Evolutionary conservation across 2,888 invertebrate species (phyloP), one percentile per base, ranked within the genome.

Genomic region (Onthophagus sagittarius): DNA sequence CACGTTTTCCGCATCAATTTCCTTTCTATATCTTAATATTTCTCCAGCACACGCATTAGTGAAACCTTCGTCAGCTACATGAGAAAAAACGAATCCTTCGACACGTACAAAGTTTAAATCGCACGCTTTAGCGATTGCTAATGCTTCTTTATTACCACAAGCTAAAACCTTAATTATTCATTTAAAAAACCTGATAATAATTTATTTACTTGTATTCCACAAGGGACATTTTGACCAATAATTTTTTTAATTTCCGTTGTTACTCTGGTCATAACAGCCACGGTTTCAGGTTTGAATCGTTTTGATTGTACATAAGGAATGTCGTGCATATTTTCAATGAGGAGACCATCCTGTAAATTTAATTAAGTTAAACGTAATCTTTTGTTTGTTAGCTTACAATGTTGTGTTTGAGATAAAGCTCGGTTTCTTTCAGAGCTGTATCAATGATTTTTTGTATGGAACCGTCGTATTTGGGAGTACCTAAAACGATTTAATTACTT

Each of bases 301-400:
- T 85, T 83, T 0, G 88, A 84, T 79, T 88, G 88, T 0, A 91
- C 81, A 80, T 94, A 94, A 0, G 94, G 94, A 15, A 92, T 82
- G 81, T 94, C 94, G 80, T 93, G 90, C 94, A 94, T 94, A 81
- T 94, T 94, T 86, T 94, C 94, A 9, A 94, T 85, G 62, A 94
- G 80, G 23, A 94, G 84, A 1, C 88, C 91, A 84, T 93, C 91
- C 93, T 93, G 77, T 76, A 81, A 79, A 70, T 39, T 23, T 14
- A 14, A 71, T 15, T 0, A 62, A 62, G 63, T 67, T 62, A 67
- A 31, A 67, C n/a, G n/a, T n/a, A 67, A 67, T 23, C 9, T 76
- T 14, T 33, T 69, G 6, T 15, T 32, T 32, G 39, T 62, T 13
- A 71, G 76, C 77, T 71, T 73, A 77, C 74, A 67, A 72, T 33